Evolutionary conservation across 2,888 invertebrate species (phyloP), one percentile per base, ranked within the genome.

Genomic region (Timandra comae): DNA sequence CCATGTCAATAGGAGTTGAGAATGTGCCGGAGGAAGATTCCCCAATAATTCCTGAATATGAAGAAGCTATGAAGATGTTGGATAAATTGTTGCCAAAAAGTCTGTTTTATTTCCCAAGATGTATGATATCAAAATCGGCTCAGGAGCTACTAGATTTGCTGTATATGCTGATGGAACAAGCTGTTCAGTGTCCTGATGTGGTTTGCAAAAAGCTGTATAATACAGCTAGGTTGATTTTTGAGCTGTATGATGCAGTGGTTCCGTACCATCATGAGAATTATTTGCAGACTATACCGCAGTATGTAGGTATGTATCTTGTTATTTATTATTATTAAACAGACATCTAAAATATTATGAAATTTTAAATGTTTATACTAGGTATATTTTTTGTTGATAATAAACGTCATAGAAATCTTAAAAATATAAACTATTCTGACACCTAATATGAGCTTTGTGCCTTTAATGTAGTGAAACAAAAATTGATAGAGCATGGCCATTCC

Each of bases 281-380:
- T 49, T 82, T 97, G 35, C 90, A 92, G 59, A 93, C 91, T 1
- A 92, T 97, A 57, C 97, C 97, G 2, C 96, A 97, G 59, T 94
- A 95, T 79, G 90, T 93, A 49, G 93, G 93, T 93, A 62, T 81
- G 87, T 35, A 22, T 12, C 19, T 26, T 3, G 5, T 25, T 13
- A 3, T 12, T 23, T 29, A 16, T 28, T 13, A 19, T 7, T 11
- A 20, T n/a, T n/a, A n/a, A n/a, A n/a, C n/a, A n/a, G n/a, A n/a
- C n/a, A n/a, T n/a, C n/a, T n/a, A n/a, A n/a, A n/a, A n/a, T n/a
- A n/a, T n/a, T n/a, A n/a, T n/a, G n/a, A n/a, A n/a, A n/a, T n/a
- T n/a, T n/a, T n/a, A n/a, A n/a, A n/a, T n/a, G n/a, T n/a, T n/a
- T n/a, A n/a, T n/a, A n/a, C n/a, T n/a, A n/a, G n/a, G n/a, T n/a